Evolutionary conservation across 2,888 invertebrate genomes (phyloP).

Genomic region (Cetonia aurata): DNA sequence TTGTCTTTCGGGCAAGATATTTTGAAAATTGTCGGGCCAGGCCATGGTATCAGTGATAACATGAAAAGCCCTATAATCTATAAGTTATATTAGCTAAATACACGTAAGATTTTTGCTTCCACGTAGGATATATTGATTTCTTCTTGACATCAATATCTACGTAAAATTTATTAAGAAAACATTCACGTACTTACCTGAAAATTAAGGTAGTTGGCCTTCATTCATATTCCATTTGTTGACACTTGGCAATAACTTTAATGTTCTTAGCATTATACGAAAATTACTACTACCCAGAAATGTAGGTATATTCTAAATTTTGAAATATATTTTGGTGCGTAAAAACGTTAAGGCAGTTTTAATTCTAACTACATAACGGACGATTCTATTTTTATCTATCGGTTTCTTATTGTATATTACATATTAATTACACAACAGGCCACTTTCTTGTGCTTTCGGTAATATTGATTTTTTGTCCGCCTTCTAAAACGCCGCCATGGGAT

Average conservation of each 20-base stretch:
- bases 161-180: slow-evolving; percentile 46
- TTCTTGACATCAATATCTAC: too few relatives aligned
- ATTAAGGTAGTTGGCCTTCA: slow-evolving; percentile 89
- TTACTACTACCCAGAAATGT: not conserved
- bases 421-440: slow-evolving; percentile 2
- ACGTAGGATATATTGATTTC: too few relatives aligned
- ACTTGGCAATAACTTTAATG: slow-evolving; percentile 31
- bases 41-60: slow-evolving; percentile 89
- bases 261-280: slow-evolving; percentile 31
- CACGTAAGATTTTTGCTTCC: slow-evolving; percentile 1
- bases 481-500: slow-evolving; percentile 16
- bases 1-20: slow-evolving; percentile 90
- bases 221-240: slow-evolving; percentile 76
- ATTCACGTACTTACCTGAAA: slow-evolving; percentile 79
- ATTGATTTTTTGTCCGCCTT: slow-evolving; percentile 22
- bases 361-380: not conserved
- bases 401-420: slow-evolving; percentile 8
- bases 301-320: not conserved
- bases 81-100: slow-evolving; percentile 19
- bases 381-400: not conserved
- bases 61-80: slow-evolving; percentile 85
- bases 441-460: slow-evolving; percentile 21
- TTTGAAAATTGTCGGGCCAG: slow-evolving; percentile 88
- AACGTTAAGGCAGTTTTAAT: not conserved
- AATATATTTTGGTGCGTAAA: not conserved